Conservation (phyloP, 2,888 invertebrate species). For the Tenthredo scrophulariae region DNA sequence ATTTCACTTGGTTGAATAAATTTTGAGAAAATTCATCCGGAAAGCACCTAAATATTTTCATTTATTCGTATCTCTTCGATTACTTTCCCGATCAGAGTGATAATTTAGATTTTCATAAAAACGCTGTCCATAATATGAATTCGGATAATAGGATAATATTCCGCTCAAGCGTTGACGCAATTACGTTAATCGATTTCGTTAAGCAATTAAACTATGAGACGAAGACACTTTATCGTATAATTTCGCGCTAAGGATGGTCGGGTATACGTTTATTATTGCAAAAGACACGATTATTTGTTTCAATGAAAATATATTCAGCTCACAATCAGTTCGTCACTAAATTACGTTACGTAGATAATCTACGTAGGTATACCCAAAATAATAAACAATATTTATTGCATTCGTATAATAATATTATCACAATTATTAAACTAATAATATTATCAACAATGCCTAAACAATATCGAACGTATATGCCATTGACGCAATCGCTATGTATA, state of each 20-base stretch:
- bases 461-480: neutral
- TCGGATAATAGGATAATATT: neutral
- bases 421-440: neutral
- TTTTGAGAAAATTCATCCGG: too few species aligned
- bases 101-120: neutral
- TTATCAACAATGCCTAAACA: neutral
- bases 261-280: too few species aligned
- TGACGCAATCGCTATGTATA: neutral
- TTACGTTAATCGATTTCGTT: neutral
- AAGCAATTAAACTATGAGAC: neutral
- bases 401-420: neutral
- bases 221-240: neutral
- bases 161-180: neutral
- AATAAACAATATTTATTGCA: neutral
- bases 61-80: too few species aligned
- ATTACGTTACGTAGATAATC: neutral
- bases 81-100: neutral
- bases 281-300: neutral
- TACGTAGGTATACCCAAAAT: neutral
- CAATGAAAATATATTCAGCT: neutral
- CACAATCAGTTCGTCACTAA: neutral
- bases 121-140: neutral
- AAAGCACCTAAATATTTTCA: too few species aligned
- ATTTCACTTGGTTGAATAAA: too few species aligned
- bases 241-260: neutral